Percentiles rank a stretch among this genome's conserved stretches.
Evolutionary conservation across 1,140 invertebrate genomes (phyloP).

Genomic region (Charaxes varanes): DNA sequence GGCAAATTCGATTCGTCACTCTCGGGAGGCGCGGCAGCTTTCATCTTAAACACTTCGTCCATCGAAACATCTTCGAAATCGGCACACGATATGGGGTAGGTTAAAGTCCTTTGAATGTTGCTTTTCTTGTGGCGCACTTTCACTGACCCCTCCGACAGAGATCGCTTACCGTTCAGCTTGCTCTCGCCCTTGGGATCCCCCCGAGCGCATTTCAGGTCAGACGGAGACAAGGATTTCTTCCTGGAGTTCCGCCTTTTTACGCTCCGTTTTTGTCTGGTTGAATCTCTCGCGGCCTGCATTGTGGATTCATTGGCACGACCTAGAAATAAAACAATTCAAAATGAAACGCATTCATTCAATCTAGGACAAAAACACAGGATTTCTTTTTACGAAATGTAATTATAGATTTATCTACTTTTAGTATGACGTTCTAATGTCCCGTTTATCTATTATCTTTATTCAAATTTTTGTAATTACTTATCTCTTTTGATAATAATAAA

Average conservation of each 20-base stretch:
- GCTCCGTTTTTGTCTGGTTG: constrained; percentile 58
- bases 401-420: too few species aligned
- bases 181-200: constrained; percentile 45
- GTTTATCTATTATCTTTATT: too few species aligned
- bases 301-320: constrained; percentile 51
- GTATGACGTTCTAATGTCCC: too few species aligned
- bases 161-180: constrained; percentile 56
- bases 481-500: too few species aligned
- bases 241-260: constrained; percentile 69
- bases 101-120: constrained; percentile 67
- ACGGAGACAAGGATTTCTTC: constrained; percentile 72
- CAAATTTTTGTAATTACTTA: too few species aligned
- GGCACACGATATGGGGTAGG: constrained; percentile 60
- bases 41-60: constrained; percentile 45
- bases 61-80: constrained; percentile 51
- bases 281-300: constrained; percentile 62
- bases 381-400: too few species aligned
- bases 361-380: too few species aligned
- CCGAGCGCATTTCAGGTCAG: constrained; percentile 61
- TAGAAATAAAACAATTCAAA: constrained; percentile 27
- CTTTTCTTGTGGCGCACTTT: constrained; percentile 69
- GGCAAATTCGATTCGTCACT: constrained; percentile 65
- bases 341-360: background rate
- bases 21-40: constrained; percentile 42
- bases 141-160: constrained; percentile 67